Conservation (phyloP, 2,888 invertebrate species). For the Drosophila limbata region DNA sequence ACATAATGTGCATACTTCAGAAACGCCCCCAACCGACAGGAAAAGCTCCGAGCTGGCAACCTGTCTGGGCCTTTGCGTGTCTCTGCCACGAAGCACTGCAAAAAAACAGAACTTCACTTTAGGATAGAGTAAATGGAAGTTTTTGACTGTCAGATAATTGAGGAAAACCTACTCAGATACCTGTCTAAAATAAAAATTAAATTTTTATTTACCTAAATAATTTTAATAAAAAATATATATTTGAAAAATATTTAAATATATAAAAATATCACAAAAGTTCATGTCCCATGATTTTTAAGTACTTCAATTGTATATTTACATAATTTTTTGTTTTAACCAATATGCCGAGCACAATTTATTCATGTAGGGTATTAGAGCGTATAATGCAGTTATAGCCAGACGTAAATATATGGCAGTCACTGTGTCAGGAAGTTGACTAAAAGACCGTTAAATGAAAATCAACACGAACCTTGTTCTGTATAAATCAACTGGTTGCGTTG, state of each 20-base stretch:
- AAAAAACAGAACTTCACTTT: constrained; percentile 29
- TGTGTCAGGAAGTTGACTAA: constrained; percentile 82
- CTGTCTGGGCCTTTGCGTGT: constrained; percentile 74
- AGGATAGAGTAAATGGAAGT: background rate
- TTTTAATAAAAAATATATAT: too few species aligned
- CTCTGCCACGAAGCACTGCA: constrained; percentile 39
- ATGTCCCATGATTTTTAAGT: too few species aligned
- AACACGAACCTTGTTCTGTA: constrained; percentile 72
- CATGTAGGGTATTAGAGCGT: constrained; percentile 33
- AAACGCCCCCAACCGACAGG: constrained; percentile 36
- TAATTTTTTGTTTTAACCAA: background rate
- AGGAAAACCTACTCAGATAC: background rate
- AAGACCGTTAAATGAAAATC: constrained; percentile 82
- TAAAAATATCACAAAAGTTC: too few species aligned
- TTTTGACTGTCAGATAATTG: constrained; percentile 6
- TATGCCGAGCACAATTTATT: background rate
- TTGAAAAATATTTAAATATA: too few species aligned
- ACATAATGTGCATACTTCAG: constrained; percentile 82
- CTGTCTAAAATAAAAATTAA: background rate
- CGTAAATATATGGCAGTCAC: constrained; percentile 77
- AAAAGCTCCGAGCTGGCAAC: constrained; percentile 25
- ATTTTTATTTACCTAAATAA: too few species aligned
- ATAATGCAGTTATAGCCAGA: constrained; percentile 63
- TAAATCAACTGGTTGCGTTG: constrained; percentile 80
- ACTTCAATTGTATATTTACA: too few species aligned